phyloP scores from a whole-genome alignment of 1,140 invertebrate genomes.

The Tyrophagus putrescentiae region DNA sequence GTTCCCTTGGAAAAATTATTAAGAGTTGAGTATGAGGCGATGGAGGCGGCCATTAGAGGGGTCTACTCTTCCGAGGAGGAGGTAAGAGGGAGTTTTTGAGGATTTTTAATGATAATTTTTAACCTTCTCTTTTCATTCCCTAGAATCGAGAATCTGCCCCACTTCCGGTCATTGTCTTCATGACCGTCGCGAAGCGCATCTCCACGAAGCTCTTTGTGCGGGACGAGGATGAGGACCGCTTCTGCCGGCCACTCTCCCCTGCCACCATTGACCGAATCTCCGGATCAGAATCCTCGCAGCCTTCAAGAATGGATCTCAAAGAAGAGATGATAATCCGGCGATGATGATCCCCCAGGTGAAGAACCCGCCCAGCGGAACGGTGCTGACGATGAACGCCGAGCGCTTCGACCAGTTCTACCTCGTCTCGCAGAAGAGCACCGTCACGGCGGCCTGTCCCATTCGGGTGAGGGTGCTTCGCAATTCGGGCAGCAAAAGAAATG shows the following conservation, averaged over 20 bases:
- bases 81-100: no score
- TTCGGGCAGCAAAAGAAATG: neutral
- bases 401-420: slow-evolving; percentile 1
- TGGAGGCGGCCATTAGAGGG: slow-evolving; percentile 64
- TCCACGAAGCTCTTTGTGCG: slow-evolving; percentile 57
- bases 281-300: no score
- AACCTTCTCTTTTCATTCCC: no score
- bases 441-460: neutral
- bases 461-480: neutral
- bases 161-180: no score
- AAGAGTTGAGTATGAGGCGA: slow-evolving; percentile 50
- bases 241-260: neutral
- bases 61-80: slow-evolving; percentile 43
- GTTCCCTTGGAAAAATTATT: slow-evolving; percentile 43
- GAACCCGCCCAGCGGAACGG: neutral
- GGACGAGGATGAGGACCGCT: slow-evolving; percentile 30
- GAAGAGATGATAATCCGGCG: no score
- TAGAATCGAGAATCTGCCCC: no score
- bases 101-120: no score
- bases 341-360: no score
- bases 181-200: slow-evolving; percentile 80
- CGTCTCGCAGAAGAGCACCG: neutral
- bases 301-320: no score
- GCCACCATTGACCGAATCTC: no score
- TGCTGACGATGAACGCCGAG: neutral